phyloP scores from a whole-genome alignment of 2,113 vertebrate genomes.

The Pituophis catenifer region DNA sequence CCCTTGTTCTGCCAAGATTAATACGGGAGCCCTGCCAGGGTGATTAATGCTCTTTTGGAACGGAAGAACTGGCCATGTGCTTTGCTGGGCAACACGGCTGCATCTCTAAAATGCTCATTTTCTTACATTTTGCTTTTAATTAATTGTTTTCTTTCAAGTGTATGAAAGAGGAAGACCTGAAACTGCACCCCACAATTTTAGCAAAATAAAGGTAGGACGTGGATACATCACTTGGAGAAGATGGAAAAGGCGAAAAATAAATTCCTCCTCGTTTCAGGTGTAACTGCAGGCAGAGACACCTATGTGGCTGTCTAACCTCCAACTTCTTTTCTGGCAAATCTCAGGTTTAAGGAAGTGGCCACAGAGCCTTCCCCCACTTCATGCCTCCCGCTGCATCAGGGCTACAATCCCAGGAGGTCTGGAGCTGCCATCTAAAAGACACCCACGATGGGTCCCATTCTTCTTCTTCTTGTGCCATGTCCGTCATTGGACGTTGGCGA shows the following conservation, averaged over 20 bases:
- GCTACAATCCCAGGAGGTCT: not conserved
- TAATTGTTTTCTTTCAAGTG: not conserved
- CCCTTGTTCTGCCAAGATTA: constrained; percentile 23
- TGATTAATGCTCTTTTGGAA: constrained; percentile 50
- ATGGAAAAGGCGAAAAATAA: not conserved
- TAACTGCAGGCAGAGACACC: not conserved
- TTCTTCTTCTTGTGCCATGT: too few relatives aligned
- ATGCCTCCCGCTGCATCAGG: not conserved
- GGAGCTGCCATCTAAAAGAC: not conserved
- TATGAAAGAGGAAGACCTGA: not conserved
- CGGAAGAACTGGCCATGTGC: constrained; percentile 39
- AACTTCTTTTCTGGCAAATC: not conserved
- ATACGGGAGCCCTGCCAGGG: not conserved
- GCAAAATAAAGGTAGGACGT: not conserved
- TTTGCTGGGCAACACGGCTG: not conserved
- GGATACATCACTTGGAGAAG: not conserved
- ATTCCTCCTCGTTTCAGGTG: not conserved
- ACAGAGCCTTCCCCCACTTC: not conserved
- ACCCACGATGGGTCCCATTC: not conserved
- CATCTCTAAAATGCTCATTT: constrained; percentile 23
- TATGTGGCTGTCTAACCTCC: not conserved
- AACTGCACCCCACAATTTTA: not conserved
- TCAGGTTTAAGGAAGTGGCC: not conserved
- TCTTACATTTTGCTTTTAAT: not conserved
- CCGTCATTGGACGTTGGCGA: too few relatives aligned